A percentile compares a stretch with the other conserved stretches of the same genome.
Conservation (phyloP, 2,888 invertebrate genomes). For the Drosophila infuscata region DNA sequence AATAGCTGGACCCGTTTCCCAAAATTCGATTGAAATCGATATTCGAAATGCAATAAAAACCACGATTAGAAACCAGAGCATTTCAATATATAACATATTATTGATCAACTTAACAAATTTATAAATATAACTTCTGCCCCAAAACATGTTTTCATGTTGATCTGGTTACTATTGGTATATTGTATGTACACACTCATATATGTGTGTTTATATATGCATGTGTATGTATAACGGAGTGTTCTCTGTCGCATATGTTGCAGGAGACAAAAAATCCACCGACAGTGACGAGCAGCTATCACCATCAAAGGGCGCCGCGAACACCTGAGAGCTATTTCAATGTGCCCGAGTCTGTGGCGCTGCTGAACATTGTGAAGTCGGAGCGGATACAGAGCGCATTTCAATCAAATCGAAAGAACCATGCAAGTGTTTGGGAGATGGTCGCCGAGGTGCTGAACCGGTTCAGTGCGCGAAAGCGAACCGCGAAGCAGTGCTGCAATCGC, state of each 20-base stretch:
- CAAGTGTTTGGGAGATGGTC: conserved; percentile 85
- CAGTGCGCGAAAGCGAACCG: conserved; percentile 83
- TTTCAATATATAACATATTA: neutral
- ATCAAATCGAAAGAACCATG: conserved; percentile 85
- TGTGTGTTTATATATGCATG: neutral
- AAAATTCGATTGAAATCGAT: neutral
- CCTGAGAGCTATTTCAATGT: conserved; percentile 85
- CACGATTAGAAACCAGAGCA: neutral
- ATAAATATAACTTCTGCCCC: neutral
- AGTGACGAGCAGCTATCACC: conserved; percentile 79
- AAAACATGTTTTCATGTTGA: neutral
- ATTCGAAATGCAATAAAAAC: neutral
- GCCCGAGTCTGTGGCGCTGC: conserved; percentile 84
- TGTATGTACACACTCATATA: neutral
- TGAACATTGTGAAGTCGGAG: conserved; percentile 85
- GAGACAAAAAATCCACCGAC: conserved; percentile 79
- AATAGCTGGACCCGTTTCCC: neutral
- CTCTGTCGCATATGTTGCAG: conserved; percentile 40
- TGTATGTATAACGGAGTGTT: neutral
- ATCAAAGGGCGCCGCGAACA: conserved; percentile 84
- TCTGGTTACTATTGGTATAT: neutral
- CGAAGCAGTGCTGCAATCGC: conserved; percentile 85
- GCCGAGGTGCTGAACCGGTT: conserved; percentile 84
- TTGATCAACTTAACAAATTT: neutral
- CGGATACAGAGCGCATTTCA: conserved; percentile 85